Evolutionary conservation across 2,888 invertebrate genomes (phyloP).

Genomic region (Tridacna crocea): DNA sequence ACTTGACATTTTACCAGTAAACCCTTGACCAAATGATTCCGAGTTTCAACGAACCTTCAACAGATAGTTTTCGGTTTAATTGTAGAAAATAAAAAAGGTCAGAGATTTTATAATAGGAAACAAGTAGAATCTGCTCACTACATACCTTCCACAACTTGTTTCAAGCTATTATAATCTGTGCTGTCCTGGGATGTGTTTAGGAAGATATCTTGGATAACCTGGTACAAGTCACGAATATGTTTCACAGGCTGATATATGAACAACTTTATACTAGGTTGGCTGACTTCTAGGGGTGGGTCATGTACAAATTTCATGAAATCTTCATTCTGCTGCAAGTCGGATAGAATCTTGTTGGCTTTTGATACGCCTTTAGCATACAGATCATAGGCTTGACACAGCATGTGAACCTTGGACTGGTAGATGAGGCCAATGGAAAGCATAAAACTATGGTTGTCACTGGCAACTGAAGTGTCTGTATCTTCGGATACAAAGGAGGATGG

Average conservation of each 20-base stretch:
- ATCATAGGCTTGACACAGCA: conserved; percentile 80
- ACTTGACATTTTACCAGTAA: too few relatives aligned
- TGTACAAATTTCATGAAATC: conserved; percentile 78
- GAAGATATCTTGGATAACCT: conserved; percentile 74
- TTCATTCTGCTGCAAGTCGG: conserved; percentile 69
- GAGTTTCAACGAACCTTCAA: too few relatives aligned
- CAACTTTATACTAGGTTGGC: conserved; percentile 75
- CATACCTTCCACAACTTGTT: conserved; percentile 77
- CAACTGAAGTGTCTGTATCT: conserved; percentile 71
- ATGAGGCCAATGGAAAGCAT: conserved; percentile 76
- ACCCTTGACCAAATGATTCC: too few relatives aligned
- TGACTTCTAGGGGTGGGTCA: conserved; percentile 65
- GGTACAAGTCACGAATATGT: conserved; percentile 78
- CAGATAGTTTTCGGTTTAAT: too few relatives aligned
- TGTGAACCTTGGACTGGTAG: conserved; percentile 74
- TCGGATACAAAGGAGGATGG: conserved; percentile 74
- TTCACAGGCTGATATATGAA: conserved; percentile 77
- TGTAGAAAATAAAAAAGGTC: too few relatives aligned
- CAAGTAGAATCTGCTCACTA: too few relatives aligned
- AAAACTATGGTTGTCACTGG: conserved; percentile 71
- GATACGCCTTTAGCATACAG: conserved; percentile 79
- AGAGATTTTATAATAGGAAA: too few relatives aligned
- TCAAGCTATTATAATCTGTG: conserved; percentile 73
- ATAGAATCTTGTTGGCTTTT: conserved; percentile 71
- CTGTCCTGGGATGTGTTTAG: conserved; percentile 69